Base-by-base conservation (phyloP, 2,888 invertebrate species). In the Aelia acuminata region DNA sequence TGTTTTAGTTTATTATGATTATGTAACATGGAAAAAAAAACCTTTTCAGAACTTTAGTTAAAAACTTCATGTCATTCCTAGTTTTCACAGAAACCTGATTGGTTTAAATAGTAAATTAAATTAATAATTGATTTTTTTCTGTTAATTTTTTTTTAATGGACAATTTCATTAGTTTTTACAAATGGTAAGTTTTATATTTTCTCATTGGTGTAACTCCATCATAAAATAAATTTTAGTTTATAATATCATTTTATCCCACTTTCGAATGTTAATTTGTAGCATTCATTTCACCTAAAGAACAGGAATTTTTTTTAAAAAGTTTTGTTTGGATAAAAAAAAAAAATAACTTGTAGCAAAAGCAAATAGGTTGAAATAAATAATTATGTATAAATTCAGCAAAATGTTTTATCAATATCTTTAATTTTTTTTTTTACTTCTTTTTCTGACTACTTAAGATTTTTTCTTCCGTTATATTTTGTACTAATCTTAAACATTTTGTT, bases 331-430 rank as follows among this genome's bases (percentile, higher is more conserved):
- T 18, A 1, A 4, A 31, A 31, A 18, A 15, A 1, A 13, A 1
- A 31, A 35, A 63, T 13, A 1, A 63, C 0, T 26, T 26, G 18
- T 63, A 63, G 15, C 31, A 31, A 31, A 18, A 31, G 13, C 31
- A 31, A 15, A 31, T 18, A 63, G 31, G 31, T 63, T 63, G 22
- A 15, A 63, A 18, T 63, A 31, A 31, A 31, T 63, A 31, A 63
- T 63, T 8, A 31, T 31, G 63, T 63, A 63, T 63, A 63, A 31
- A 63, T 31, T 63, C 63, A 63, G 15, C 31, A 63, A 31, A 63
- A 63, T 63, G 63, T 63, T 63, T 63, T 63, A 63, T 63, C 31
- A 63, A 63, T 63, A 63, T 63, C 26, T 63, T 31, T 63, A 10
- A 31, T 63, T 63, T 63, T 31, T 15, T 63, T 63, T 63, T 31